These are phyloP conservation scores for Himalopsyche anomala DNA, from an alignment of 2,888 invertebrate species.

Conservation along the genomic window DNA sequence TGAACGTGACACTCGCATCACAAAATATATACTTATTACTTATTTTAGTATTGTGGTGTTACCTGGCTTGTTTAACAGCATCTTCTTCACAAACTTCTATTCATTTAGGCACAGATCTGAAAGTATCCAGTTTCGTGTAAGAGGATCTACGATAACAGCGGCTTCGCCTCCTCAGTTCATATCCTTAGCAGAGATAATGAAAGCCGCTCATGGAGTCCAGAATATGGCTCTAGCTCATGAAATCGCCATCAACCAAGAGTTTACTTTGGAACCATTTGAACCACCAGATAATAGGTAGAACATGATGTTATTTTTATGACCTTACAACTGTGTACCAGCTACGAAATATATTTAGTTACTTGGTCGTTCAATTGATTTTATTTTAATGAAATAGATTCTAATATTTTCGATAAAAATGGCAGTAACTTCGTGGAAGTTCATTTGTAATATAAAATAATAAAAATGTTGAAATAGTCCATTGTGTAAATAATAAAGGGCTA, in stretches of 20 bases:
- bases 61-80: no score
- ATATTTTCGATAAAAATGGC: no score
- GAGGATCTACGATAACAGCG: slow-evolving; percentile 78
- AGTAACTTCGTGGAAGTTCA: no score
- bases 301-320: not conserved
- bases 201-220: slow-evolving; percentile 90
- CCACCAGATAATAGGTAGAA: slow-evolving; percentile 84
- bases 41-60: no score
- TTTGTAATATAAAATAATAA: no score
- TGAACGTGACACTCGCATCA: no score
- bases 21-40: no score
- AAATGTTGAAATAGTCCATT: no score
- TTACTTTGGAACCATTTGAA: slow-evolving; percentile 88
- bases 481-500: no score
- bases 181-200: slow-evolving; percentile 90
- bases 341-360: slow-evolving; percentile 68
- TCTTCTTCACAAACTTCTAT: not conserved
- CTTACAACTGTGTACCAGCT: slow-evolving; percentile 71
- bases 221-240: slow-evolving; percentile 98
- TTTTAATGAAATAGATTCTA: no score
- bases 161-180: slow-evolving; percentile 92
- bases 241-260: slow-evolving; percentile 95
- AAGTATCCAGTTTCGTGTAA: slow-evolving; percentile 75
- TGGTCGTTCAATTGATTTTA: no score
- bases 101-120: slow-evolving; percentile 52